A percentile compares a stretch with the other conserved stretches of the same genome.
phyloP scores from a whole-genome alignment of 2,888 invertebrate species.

The Lycia hirtaria region DNA sequence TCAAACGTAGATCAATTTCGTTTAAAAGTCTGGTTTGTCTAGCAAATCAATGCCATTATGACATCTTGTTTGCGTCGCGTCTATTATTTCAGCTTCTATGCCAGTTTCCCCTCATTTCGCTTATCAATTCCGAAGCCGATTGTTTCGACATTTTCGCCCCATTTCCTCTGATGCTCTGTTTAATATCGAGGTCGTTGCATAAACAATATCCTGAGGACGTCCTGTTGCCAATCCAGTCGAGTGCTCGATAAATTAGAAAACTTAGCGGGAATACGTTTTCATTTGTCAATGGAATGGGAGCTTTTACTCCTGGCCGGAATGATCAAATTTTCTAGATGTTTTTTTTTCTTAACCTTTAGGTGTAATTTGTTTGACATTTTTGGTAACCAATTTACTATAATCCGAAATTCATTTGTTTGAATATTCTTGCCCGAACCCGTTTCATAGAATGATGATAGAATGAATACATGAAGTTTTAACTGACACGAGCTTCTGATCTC shows the following conservation, averaged over 20 bases:
- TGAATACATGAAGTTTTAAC: too few relatives aligned
- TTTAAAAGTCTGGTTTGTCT: too few relatives aligned
- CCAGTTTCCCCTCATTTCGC: neutral
- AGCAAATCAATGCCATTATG: neutral
- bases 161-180: conserved; percentile 28
- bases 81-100: neutral
- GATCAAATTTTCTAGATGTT: neutral
- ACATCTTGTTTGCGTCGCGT: neutral
- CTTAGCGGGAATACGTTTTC: conserved; percentile 4
- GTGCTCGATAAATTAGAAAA: conserved; percentile 28
- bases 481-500: too few relatives aligned
- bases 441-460: too few relatives aligned
- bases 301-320: neutral
- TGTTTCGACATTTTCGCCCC: conserved; percentile 21
- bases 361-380: too few relatives aligned
- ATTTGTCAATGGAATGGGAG: conserved; percentile 5
- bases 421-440: too few relatives aligned
- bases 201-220: conserved; percentile 24
- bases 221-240: conserved; percentile 27
- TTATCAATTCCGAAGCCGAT: conserved; percentile 12
- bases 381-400: too few relatives aligned
- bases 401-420: too few relatives aligned
- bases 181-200: conserved; percentile 32
- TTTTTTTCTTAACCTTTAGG: neutral
- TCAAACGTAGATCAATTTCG: too few relatives aligned